phyloP scores from a whole-genome alignment of 2,113 vertebrate species.

The Chauna torquata region DNA sequence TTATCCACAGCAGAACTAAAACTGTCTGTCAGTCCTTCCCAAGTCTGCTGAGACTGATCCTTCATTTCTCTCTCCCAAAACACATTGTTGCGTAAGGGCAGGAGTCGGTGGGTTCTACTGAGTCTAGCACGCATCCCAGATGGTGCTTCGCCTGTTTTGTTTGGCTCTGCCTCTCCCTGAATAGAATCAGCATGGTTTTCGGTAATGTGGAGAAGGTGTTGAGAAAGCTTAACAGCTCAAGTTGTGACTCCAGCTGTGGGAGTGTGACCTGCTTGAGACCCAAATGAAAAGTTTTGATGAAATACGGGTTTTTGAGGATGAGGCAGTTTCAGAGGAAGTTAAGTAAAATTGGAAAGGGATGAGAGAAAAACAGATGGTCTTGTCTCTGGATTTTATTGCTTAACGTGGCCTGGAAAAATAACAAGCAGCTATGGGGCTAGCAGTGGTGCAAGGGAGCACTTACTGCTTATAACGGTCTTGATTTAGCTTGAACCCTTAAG shows the following conservation, averaged over 20 bases:
- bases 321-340: neutral
- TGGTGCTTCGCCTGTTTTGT: neutral
- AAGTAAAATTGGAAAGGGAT: conserved; percentile 14
- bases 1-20: fast-evolving
- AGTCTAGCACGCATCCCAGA: fast-evolving
- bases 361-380: neutral
- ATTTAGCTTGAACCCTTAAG: conserved; percentile 9
- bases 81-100: fast-evolving
- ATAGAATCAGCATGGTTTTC: fast-evolving
- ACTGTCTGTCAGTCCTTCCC: fast-evolving
- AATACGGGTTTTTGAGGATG: neutral
- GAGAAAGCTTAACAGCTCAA: neutral
- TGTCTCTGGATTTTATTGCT: conserved; percentile 32
- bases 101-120: neutral
- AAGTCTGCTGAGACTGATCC: neutral
- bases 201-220: fast-evolving
- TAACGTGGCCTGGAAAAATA: conserved; percentile 4
- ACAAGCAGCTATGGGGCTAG: neutral
- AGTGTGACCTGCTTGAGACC: neutral
- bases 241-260: neutral
- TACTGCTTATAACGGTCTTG: neutral
- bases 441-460: conserved; percentile 3
- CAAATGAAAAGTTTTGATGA: fast-evolving
- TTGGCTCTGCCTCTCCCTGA: neutral
- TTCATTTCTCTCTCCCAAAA: neutral